Percentiles rank a stretch among this genome's conserved stretches.
phyloP scores from a whole-genome alignment of 2,797 vertebrate species.

The Lates japonicus region DNA sequence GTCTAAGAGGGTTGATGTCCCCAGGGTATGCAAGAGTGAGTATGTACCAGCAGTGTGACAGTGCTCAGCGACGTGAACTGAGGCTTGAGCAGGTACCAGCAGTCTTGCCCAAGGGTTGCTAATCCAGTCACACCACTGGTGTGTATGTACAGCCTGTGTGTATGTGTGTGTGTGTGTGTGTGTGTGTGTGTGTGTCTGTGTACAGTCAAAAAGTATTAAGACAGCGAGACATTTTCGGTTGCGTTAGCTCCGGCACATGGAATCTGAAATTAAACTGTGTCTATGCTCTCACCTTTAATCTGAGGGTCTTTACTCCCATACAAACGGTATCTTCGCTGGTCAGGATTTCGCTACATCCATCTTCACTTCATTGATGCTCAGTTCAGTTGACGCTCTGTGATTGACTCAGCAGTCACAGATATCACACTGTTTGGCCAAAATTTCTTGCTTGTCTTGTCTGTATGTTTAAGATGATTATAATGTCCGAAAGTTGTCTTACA shows the following conservation, averaged over 20 bases:
- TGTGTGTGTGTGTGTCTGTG: conserved; percentile 6
- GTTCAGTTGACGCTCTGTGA: background rate
- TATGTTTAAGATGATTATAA: background rate
- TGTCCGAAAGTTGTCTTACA: background rate
- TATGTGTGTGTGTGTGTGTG: conserved; percentile 18
- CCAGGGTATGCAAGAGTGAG: conserved; percentile 45
- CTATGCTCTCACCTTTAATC: background rate
- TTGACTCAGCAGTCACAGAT: background rate
- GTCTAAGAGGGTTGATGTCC: conserved; percentile 62
- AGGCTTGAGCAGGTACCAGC: conserved; percentile 78
- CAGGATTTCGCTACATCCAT: background rate
- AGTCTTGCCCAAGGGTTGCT: conserved; percentile 59
- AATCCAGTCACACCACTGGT: conserved; percentile 53
- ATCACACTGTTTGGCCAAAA: background rate
- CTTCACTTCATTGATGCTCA: background rate
- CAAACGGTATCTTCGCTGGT: background rate
- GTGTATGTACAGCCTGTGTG: conserved; percentile 25
- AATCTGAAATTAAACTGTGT: conserved; percentile 28
- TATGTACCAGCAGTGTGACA: conserved; percentile 60
- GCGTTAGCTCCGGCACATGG: conserved; percentile 15
- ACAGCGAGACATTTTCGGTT: conserved; percentile 11
- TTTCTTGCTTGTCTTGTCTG: background rate
- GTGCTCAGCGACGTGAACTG: conserved; percentile 79
- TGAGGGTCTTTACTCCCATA: background rate
- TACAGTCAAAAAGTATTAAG: conserved; percentile 27